Evolutionary conservation across 1,140 invertebrate species (phyloP).

Genomic region (Cecropterus lyciades): DNA sequence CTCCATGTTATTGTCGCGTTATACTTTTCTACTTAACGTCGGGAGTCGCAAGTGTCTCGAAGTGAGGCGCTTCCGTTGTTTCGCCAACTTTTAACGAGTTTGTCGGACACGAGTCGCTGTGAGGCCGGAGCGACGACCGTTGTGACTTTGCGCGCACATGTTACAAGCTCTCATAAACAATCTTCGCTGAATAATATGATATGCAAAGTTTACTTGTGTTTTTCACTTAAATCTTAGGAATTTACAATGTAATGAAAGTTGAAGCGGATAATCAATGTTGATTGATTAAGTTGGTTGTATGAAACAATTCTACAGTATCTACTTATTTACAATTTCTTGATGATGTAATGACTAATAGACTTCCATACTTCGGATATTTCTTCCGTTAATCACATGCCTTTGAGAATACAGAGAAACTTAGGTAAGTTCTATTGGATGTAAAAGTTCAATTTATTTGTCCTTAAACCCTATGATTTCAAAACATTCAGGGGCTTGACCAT

Average conservation of each 20-base stretch:
- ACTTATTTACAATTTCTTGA: too few species aligned
- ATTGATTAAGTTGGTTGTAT: neutral
- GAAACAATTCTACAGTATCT: too few species aligned
- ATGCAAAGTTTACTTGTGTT: conserved; percentile 29
- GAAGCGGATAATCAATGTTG: neutral
- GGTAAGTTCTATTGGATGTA: too few species aligned
- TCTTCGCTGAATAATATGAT: conserved; percentile 46
- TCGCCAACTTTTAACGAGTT: conserved; percentile 83
- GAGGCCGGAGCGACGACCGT: conserved; percentile 52
- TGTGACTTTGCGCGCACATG: conserved; percentile 55
- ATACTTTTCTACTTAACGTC: conserved; percentile 81
- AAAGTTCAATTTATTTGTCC: too few species aligned
- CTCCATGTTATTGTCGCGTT: conserved; percentile 79
- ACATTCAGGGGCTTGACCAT: too few species aligned
- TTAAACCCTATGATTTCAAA: too few species aligned
- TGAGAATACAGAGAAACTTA: too few species aligned
- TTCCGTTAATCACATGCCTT: too few species aligned
- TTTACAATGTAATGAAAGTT: neutral
- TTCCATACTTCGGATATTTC: too few species aligned
- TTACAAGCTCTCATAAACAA: conserved; percentile 58
- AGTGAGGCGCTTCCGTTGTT: conserved; percentile 79
- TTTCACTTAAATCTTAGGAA: neutral
- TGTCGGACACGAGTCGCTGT: conserved; percentile 71
- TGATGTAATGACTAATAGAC: too few species aligned
- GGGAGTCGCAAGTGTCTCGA: conserved; percentile 72